phyloP scores from a whole-genome alignment of 2,113 vertebrate species.

The Ursus arctos region DNA sequence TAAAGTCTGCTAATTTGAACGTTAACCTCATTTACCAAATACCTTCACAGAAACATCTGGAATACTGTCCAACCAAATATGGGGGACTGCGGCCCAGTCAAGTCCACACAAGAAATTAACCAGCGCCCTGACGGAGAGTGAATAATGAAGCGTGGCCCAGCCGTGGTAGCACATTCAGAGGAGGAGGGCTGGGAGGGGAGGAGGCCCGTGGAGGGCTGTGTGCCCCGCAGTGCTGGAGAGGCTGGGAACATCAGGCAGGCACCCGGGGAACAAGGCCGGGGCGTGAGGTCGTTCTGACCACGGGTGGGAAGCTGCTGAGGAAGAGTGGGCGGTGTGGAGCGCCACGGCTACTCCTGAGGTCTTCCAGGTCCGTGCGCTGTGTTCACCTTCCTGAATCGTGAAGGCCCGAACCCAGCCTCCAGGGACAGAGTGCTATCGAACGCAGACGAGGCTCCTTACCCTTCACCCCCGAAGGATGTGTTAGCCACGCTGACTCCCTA shows the following conservation, averaged over 20 bases:
- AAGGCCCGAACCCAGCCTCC: neutral
- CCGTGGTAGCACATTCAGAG: neutral
- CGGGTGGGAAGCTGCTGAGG: neutral
- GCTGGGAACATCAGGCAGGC: neutral
- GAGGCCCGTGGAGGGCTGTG: neutral
- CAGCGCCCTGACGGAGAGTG: neutral
- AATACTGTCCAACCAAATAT: neutral
- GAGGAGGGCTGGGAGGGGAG: neutral
- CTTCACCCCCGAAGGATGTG: too few relatives aligned
- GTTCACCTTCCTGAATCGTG: neutral
- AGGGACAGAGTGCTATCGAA: too few relatives aligned
- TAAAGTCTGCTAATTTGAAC: neutral
- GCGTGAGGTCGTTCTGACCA: neutral
- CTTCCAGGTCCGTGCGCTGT: neutral
- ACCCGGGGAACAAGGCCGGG: too few relatives aligned
- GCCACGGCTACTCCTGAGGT: neutral
- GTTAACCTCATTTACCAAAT: neutral
- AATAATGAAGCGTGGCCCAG: neutral
- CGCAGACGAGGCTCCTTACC: too few relatives aligned
- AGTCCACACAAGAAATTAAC: neutral
- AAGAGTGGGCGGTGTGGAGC: neutral
- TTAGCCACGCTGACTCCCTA: neutral
- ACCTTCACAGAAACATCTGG: neutral
- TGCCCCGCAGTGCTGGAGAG: accelerated
- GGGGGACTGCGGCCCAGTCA: neutral